Base-by-base conservation (phyloP, 2,797 vertebrate genomes). In the Falco cherrug region DNA sequence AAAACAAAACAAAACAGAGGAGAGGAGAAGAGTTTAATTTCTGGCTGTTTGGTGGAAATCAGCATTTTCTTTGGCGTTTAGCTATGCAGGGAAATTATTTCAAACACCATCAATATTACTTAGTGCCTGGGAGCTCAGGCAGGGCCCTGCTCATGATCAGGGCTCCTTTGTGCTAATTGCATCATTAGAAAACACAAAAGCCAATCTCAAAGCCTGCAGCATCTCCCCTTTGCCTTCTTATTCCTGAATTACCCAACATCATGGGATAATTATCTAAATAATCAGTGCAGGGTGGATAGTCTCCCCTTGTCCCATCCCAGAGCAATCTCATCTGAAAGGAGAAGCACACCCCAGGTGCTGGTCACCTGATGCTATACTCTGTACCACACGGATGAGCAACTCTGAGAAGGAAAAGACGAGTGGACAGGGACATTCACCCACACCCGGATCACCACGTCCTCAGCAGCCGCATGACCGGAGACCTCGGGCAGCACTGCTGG, bases 401-500 rank as follows among this genome's bases (percentile, higher is more conserved):
- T 63, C 45, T 16, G 56, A 11, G 33, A n/a, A 59, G 70, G 29
- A 77, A 53, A 51, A 53, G 2, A 2, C 50, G 35, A 56, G 54
- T 11, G 12, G 47, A 35, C 15, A 17, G 79, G 24, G 43, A 76
- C 45, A 2, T 28, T 26, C 43, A 14, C 17, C 33, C 5, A 1
- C 39, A 2, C 51, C 47, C 21, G 89, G 28, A 29, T 79, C 89
- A 60, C 61, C 47, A 13, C 3, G 2, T 37, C 51, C 51, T 25
- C 59, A 45, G 73, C 80, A 77, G 22, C 50, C 1, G 1, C 0
- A 1, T n/a, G 43, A 65, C 43, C 6, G 0, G 51, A 75, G 60
- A 48, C 19, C 16, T 0, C 0, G 50, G 31, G 29, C n/a, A 57
- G 17, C 35, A 33, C 21, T 7, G 4, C 8, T 37, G 54, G 63